phyloP scores from a whole-genome alignment of 2,797 vertebrate species.

The Tangara arthus region DNA sequence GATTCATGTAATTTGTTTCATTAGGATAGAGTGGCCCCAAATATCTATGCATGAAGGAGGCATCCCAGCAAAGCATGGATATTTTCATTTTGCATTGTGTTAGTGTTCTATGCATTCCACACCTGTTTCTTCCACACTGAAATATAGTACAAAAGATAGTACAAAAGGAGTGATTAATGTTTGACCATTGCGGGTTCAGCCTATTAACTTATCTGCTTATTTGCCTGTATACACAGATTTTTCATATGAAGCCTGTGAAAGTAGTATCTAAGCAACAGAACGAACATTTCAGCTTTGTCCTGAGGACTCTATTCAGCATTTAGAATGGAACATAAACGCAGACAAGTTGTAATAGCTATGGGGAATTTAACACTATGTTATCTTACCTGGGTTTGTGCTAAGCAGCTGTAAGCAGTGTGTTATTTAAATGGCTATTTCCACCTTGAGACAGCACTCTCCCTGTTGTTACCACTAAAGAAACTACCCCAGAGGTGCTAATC shows the following conservation, averaged over 20 bases:
- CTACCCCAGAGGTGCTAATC: not conserved
- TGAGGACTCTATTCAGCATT: constrained; percentile 27
- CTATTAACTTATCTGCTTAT: constrained; percentile 22
- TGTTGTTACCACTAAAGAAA: not conserved
- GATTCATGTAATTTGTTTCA: not conserved
- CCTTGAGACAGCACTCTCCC: not conserved
- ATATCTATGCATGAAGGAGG: not conserved
- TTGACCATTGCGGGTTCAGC: not conserved
- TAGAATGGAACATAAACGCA: not conserved
- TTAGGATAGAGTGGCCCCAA: not conserved
- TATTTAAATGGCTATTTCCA: not conserved
- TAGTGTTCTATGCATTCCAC: not conserved
- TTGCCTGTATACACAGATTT: not conserved
- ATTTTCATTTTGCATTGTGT: not conserved
- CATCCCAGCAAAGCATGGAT: not conserved
- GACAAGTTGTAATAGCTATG: not conserved
- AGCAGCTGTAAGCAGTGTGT: not conserved
- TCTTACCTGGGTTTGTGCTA: not conserved
- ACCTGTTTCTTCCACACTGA: not conserved
- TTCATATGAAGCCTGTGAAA: constrained; percentile 17
- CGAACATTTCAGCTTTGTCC: constrained; percentile 29
- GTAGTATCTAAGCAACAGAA: constrained; percentile 61
- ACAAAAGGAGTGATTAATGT: not conserved
- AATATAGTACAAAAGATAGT: not conserved
- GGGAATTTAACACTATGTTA: not conserved